Base-by-base conservation (phyloP, 2,888 invertebrate genomes). In the Mythimna loreyi region DNA sequence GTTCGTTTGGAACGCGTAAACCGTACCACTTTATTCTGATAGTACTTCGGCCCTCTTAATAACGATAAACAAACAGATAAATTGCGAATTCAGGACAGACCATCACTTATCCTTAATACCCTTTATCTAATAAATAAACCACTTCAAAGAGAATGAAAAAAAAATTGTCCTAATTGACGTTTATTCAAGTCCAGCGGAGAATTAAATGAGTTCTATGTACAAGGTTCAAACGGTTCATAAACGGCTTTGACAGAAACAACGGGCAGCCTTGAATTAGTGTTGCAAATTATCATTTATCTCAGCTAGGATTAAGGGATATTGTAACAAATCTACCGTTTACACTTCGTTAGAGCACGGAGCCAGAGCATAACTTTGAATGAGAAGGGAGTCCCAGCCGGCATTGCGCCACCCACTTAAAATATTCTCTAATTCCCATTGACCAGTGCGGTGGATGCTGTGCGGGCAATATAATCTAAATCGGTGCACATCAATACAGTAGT, bases 401-500 rank as follows among this genome's bases (percentile, higher is more conserved):
- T 33, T 68, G 28, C 63, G 53, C 73, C 73, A 69, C 56, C 64
- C 70, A 65, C 67, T 73, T 82, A 60, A 72, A 78, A 80, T 78
- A 63, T 78, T 73, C 56, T 70, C 62, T 72, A 67, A 63, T 67
- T 63, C 67, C 77, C 61, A 82, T 84, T 86, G 82, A 85, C 82
- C 78, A 72, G 63, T 60, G 66, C 76, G 49, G 67, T n/a, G 69
- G 58, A 74, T 78, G 76, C 69, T 75, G 67, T 53, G 67, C 78
- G 67, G 76, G 67, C 78, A 84, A 62, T 72, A 86, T 89, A 87
- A 89, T 89, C 88, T 90, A 89, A 91, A 90, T 91, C 88, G 80
- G 86, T 85, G 86, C 84, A 76, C 86, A 87, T 87, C 86, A 85
- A 88, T 89, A 89, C 81, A 81, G 66, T 70, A 58, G 68, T 74